phyloP scores from a whole-genome alignment of 2,797 vertebrate genomes.

The Sebastes flavidus region DNA sequence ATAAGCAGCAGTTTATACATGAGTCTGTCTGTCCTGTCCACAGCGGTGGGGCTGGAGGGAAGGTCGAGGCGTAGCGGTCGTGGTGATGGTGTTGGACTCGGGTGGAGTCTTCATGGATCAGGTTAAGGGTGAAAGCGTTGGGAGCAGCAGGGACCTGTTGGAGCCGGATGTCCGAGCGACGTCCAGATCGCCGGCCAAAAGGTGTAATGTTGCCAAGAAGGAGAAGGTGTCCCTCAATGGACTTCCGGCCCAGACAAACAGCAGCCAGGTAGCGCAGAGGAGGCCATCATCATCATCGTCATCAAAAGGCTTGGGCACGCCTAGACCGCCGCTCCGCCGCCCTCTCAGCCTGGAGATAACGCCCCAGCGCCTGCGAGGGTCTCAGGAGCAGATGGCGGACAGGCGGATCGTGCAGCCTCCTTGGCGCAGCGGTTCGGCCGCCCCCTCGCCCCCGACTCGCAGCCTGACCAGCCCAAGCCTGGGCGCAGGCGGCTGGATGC shows the following conservation, averaged over 20 bases:
- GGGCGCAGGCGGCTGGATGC: slow-evolving; percentile 81
- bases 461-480: slow-evolving; percentile 81
- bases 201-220: slow-evolving; percentile 49
- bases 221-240: slow-evolving; percentile 75
- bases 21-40: too few relatives aligned
- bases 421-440: slow-evolving; percentile 70
- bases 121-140: slow-evolving; percentile 62
- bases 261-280: slow-evolving; percentile 47
- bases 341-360: slow-evolving; percentile 76
- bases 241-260: slow-evolving; percentile 44
- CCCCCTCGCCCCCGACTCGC: slow-evolving; percentile 70
- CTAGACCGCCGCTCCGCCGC: slow-evolving; percentile 54
- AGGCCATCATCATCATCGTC: neutral
- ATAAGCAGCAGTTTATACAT: neutral
- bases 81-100: slow-evolving; percentile 90
- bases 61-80: slow-evolving; percentile 24
- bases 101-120: slow-evolving; percentile 83
- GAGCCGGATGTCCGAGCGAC: slow-evolving; percentile 42
- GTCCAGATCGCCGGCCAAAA: slow-evolving; percentile 22
- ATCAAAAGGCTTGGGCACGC: neutral
- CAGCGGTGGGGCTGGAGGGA: too few relatives aligned
- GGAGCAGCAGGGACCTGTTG: slow-evolving; percentile 45
- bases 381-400: slow-evolving; percentile 54
- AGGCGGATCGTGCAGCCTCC: slow-evolving; percentile 73
- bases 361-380: slow-evolving; percentile 50